Conservation (phyloP, 2,113 vertebrate genomes). For the Poeciliopsis retropinna region DNA sequence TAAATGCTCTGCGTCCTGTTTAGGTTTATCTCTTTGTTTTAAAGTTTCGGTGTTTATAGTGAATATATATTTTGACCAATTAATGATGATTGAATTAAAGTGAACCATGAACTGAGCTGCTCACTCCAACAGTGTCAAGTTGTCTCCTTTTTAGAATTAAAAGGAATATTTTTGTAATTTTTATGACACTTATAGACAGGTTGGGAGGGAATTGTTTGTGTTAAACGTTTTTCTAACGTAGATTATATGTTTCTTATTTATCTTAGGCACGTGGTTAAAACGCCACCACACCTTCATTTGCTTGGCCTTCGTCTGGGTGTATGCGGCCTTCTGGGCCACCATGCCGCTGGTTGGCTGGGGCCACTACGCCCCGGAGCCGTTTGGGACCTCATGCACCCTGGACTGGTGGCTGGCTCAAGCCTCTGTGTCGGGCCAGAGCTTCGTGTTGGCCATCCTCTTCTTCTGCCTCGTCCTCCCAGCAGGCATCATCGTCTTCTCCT, state of each 20-base stretch:
- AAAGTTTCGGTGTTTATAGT: too few species aligned
- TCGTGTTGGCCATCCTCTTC: slow-evolving; percentile 91
- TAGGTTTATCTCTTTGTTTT: too few species aligned
- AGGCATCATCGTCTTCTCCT: slow-evolving; percentile 90
- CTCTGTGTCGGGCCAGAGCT: slow-evolving; percentile 87
- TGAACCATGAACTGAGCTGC: background rate
- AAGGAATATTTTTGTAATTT: background rate
- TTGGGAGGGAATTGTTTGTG: background rate
- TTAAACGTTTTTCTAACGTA: background rate
- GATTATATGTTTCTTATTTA: background rate
- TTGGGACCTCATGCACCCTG: slow-evolving; percentile 94
- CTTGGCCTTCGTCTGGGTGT: slow-evolving; percentile 87
- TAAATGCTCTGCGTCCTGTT: too few species aligned
- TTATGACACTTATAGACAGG: background rate
- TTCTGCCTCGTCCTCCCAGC: slow-evolving; percentile 94
- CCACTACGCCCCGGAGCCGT: slow-evolving; percentile 91
- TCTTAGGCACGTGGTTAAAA: slow-evolving; percentile 91
- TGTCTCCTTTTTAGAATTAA: background rate
- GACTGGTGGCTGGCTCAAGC: slow-evolving; percentile 96
- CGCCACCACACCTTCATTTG: slow-evolving; percentile 88
- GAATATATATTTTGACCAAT: background rate
- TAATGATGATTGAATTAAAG: background rate
- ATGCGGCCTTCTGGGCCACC: slow-evolving; percentile 91
- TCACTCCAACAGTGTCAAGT: background rate
- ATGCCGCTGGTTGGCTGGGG: slow-evolving; percentile 93